Conservation (phyloP, 2,888 invertebrate genomes). For the Ditula angustiorana region DNA sequence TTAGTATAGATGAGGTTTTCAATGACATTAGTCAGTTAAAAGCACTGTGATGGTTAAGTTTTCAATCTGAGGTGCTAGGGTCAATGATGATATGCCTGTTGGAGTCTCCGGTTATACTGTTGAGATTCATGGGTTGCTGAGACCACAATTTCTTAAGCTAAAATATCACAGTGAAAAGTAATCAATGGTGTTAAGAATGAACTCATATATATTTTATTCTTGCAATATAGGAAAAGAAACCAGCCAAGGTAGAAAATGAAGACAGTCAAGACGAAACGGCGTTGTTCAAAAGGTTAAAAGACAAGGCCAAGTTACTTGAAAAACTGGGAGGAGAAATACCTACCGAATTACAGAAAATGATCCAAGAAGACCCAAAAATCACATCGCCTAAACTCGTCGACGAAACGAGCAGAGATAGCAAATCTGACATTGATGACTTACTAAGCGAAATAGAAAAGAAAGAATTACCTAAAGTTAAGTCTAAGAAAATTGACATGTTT, state of each 20-base stretch:
- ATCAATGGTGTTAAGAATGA: too few species aligned
- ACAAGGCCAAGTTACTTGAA: conserved; percentile 81
- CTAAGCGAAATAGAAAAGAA: conserved; percentile 76
- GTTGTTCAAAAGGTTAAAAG: conserved; percentile 73
- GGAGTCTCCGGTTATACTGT: conserved; percentile 33
- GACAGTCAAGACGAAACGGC: conserved; percentile 71
- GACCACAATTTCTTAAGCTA: neutral
- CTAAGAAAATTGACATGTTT: conserved; percentile 57
- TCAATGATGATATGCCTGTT: conserved; percentile 34
- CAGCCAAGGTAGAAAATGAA: conserved; percentile 58
- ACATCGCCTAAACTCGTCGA: conserved; percentile 56
- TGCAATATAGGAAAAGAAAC: conserved; percentile 48
- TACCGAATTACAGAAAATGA: conserved; percentile 76
- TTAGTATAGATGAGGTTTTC: conserved; percentile 54
- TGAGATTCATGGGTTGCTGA: conserved; percentile 39
- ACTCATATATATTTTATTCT: neutral
- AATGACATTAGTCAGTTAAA: conserved; percentile 59
- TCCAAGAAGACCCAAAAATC: conserved; percentile 65
- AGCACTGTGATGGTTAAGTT: conserved; percentile 79
- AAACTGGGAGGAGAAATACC: conserved; percentile 84
- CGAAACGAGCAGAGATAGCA: conserved; percentile 51
- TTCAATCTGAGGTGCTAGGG: conserved; percentile 76
- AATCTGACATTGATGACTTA: conserved; percentile 67
- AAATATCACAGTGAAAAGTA: too few species aligned
- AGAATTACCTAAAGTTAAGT: conserved; percentile 68